Evolutionary conservation across 2,113 vertebrate species (phyloP).

Genomic region (Mastomys coucha): DNA sequence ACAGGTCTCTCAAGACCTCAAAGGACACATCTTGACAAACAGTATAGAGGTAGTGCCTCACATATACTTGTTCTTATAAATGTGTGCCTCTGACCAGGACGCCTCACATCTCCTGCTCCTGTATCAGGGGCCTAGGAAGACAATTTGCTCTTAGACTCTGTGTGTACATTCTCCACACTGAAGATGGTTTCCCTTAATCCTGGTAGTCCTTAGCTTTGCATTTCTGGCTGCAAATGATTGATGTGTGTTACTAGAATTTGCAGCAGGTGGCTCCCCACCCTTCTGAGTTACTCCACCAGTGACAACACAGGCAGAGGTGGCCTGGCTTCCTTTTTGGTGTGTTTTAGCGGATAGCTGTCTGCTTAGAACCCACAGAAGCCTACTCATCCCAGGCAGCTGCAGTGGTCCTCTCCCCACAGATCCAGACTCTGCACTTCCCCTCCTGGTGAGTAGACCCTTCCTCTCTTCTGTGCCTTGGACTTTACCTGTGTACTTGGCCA

Average conservation of each 20-base stretch:
- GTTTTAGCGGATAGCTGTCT: background rate
- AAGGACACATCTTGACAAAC: background rate
- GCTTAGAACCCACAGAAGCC: constrained; percentile 35
- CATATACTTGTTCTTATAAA: no score
- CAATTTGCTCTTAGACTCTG: background rate
- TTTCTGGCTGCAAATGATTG: background rate
- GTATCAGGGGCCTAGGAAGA: background rate
- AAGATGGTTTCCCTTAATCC: background rate
- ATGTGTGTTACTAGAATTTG: background rate
- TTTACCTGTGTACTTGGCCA: background rate
- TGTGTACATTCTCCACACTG: no score
- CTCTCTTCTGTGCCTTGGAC: background rate
- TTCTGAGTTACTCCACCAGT: constrained; percentile 38
- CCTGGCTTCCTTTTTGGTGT: constrained; percentile 64
- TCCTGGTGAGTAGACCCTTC: constrained; percentile 40
- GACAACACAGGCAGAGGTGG: constrained; percentile 48
- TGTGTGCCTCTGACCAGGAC: background rate
- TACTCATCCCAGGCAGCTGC: background rate
- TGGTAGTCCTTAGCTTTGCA: background rate
- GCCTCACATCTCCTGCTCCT: background rate
- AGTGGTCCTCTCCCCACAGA: background rate
- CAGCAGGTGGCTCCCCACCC: constrained; percentile 69
- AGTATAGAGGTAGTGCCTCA: accelerated
- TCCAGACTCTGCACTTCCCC: background rate
- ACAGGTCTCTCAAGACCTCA: background rate